Percentiles rank a stretch among this genome's conserved stretches.
phyloP scores from a whole-genome alignment of 2,113 vertebrate genomes.

The Rallus limicola region DNA sequence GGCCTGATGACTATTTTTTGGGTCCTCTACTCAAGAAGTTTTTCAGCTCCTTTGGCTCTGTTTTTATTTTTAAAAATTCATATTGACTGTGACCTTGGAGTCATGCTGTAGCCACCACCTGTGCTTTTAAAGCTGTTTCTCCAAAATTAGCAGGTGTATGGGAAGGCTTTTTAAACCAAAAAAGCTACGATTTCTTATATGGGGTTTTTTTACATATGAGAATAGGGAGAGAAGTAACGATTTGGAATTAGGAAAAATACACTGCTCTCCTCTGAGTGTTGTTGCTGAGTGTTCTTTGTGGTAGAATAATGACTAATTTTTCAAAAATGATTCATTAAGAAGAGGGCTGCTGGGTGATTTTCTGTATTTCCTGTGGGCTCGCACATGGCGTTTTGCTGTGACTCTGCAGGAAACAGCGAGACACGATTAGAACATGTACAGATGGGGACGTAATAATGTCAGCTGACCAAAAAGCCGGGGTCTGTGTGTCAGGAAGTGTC shows the following conservation, averaged over 20 bases:
- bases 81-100: not conserved
- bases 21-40: not conserved
- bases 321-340: not conserved
- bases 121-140: not conserved
- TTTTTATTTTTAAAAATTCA: not conserved
- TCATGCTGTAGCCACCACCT: not conserved
- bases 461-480: not conserved
- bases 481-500: not conserved
- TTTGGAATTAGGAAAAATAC: not conserved
- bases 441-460: not conserved
- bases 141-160: not conserved
- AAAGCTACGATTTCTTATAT: not conserved
- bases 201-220: not conserved
- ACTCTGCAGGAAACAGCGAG: not conserved
- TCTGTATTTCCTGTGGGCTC: not conserved
- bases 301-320: conserved; percentile 13
- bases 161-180: not conserved
- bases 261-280: not conserved
- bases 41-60: not conserved
- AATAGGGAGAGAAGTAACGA: not conserved
- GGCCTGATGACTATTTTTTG: not conserved
- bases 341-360: not conserved
- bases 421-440: not conserved
- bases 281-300: not conserved
- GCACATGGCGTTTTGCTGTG: not conserved